Conservation (phyloP, 2,113 vertebrate genomes). For the Macaca mulatta region DNA sequence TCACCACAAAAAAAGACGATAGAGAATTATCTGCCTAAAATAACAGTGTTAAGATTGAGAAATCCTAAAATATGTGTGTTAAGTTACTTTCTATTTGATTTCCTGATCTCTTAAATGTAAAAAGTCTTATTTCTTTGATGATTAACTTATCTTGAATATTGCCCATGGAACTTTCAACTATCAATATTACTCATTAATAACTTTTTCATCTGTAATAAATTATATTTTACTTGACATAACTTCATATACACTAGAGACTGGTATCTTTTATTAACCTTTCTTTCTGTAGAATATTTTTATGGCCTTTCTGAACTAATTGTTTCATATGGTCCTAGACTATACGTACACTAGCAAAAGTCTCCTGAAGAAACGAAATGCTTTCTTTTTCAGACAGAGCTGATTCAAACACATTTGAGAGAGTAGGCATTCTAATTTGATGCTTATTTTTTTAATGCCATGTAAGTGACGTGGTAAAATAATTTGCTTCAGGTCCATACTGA, state of each 20-base stretch:
- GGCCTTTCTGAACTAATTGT: neutral
- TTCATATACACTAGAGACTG: neutral
- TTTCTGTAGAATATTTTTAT: neutral
- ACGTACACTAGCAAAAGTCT: neutral
- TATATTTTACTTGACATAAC: neutral
- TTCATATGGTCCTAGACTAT: neutral
- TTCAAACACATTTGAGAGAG: neutral
- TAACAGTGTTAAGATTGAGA: neutral
- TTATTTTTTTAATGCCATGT: neutral
- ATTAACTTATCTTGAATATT: neutral
- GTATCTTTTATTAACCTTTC: neutral
- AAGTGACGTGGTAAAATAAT: neutral
- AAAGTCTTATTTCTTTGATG: neutral
- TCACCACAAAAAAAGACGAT: neutral
- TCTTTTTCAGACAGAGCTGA: neutral
- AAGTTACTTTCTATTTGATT: neutral
- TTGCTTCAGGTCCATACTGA: neutral
- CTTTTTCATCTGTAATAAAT: neutral
- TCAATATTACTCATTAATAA: neutral
- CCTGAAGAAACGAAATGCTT: neutral
- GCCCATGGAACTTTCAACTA: neutral
- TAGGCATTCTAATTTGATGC: neutral
- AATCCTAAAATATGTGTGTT: neutral
- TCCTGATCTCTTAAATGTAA: neutral
- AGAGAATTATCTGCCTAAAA: neutral